Evolutionary conservation across 2,797 vertebrate species (phyloP).

Genomic region (Sphenodon punctatus): DNA sequence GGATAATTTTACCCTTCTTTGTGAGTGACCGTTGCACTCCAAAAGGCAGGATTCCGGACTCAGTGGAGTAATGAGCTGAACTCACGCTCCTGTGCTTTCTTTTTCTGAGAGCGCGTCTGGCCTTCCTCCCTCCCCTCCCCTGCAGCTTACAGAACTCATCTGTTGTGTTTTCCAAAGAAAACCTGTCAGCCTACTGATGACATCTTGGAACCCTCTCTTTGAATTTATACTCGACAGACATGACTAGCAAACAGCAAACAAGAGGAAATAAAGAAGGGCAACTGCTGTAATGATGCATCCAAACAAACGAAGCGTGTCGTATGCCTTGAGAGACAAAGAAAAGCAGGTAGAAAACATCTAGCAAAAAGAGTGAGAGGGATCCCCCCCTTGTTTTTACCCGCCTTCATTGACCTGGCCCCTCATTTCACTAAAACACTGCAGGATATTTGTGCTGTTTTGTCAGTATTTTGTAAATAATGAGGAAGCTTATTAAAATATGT

Average conservation of each 20-base stretch:
- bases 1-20: no score
- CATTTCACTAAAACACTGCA: neutral
- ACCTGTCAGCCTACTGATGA: neutral
- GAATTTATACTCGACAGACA: neutral
- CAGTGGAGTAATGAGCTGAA: neutral
- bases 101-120: neutral
- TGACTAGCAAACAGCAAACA: neutral
- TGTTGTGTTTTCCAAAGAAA: neutral
- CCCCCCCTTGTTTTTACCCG: neutral
- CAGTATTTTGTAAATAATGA: neutral
- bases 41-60: no score
- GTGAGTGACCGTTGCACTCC: no score
- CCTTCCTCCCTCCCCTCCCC: neutral
- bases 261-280: neutral
- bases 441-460: neutral
- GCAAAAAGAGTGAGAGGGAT: neutral
- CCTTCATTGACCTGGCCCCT: neutral
- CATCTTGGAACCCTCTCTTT: neutral
- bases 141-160: neutral
- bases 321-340: slow-evolving; percentile 7
- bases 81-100: neutral
- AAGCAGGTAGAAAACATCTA: slow-evolving; percentile 10
- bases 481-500: neutral
- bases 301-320: slow-evolving; percentile 11
- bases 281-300: neutral